phyloP scores from a whole-genome alignment of 2,888 invertebrate genomes.

The Chloroclysta siterata region DNA sequence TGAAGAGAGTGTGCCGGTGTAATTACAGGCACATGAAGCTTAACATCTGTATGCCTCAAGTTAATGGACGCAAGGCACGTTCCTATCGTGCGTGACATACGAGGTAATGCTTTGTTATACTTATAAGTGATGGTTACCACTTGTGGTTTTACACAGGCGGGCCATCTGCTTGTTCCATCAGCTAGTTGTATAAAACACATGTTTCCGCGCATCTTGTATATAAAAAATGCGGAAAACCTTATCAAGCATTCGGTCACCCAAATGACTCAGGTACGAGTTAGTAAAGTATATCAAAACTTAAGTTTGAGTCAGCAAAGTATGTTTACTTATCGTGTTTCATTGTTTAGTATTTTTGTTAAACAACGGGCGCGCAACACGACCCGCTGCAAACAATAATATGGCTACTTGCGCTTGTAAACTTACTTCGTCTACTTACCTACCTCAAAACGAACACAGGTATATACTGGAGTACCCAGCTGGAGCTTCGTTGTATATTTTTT shows the following conservation, averaged over 20 bases:
- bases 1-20: too few relatives aligned
- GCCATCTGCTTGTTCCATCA: too few relatives aligned
- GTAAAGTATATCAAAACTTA: conserved; percentile 24
- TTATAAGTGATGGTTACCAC: too few relatives aligned
- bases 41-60: too few relatives aligned
- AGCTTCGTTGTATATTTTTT: too few relatives aligned
- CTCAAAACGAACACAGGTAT: neutral
- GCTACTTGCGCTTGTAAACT: conserved; percentile 13
- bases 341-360: conserved; percentile 71
- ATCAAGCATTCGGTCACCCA: neutral
- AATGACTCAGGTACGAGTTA: neutral
- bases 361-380: conserved; percentile 47
- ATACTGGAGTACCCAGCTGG: neutral
- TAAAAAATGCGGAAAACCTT: neutral
- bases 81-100: too few relatives aligned
- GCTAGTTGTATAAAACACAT: too few relatives aligned
- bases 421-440: conserved; percentile 2
- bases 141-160: too few relatives aligned
- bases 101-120: too few relatives aligned
- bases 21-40: too few relatives aligned
- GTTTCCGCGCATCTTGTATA: too few relatives aligned
- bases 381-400: conserved; percentile 24
- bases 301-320: conserved; percentile 53
- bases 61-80: too few relatives aligned
- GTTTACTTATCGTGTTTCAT: conserved; percentile 65